These are phyloP conservation scores for Ceyx melanurus DNA, from an alignment of 2,113 vertebrate genomes.

Conservation along the genomic window DNA sequence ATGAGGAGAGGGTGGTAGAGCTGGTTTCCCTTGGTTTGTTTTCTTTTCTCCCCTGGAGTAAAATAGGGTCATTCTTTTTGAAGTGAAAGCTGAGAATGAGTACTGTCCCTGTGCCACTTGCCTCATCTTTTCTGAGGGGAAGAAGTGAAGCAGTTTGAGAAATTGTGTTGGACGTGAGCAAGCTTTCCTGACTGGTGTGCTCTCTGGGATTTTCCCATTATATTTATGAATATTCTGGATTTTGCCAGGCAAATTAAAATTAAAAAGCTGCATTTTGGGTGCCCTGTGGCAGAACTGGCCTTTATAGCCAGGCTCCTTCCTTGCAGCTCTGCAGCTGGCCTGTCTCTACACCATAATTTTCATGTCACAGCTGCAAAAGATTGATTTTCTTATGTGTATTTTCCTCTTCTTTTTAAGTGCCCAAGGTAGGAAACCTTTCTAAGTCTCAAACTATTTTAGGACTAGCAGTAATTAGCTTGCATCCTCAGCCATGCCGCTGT, in stretches of 20 bases:
- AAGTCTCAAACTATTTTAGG: not conserved
- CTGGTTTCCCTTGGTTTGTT: not conserved
- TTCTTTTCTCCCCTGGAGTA: not conserved
- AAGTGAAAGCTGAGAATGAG: not conserved
- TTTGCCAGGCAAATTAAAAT: not conserved
- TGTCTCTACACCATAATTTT: not conserved
- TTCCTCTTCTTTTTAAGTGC: not conserved
- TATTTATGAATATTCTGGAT: not conserved
- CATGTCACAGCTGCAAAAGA: not conserved
- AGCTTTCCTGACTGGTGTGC: not conserved
- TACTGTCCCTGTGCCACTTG: not conserved
- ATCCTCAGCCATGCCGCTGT: not conserved
- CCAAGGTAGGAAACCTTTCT: rapidly evolving
- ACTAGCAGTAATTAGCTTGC: not conserved
- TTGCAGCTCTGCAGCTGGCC: not conserved
- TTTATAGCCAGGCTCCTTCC: not conserved
- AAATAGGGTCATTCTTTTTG: not conserved
- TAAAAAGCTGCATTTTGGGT: not conserved
- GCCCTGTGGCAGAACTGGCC: not conserved
- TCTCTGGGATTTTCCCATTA: not conserved
- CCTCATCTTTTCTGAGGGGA: not conserved
- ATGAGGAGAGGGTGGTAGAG: not conserved
- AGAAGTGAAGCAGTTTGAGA: not conserved
- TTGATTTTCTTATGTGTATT: rapidly evolving
- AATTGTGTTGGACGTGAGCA: not conserved